Percentiles rank a stretch among this genome's conserved stretches.
Evolutionary conservation across 2,888 invertebrate species (phyloP).

Genomic region (Meiosimyza platycephala): DNA sequence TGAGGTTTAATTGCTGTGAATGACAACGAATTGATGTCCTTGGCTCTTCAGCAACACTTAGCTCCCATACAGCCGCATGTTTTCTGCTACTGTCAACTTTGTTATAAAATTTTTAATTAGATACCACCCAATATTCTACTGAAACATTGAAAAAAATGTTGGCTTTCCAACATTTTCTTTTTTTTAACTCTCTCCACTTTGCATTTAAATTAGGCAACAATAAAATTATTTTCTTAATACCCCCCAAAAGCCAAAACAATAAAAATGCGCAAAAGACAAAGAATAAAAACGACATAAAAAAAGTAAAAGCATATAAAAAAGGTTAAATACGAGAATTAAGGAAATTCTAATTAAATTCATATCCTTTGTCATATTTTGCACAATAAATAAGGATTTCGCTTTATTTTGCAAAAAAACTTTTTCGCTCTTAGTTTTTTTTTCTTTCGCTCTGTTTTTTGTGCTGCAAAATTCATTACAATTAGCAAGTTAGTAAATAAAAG

Average conservation of each 20-base stretch:
- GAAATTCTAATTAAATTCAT: slow-evolving; percentile 17
- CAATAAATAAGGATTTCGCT: slow-evolving; percentile 17
- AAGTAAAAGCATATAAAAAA: neutral
- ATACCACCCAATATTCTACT: too few species aligned
- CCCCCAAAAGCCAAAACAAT: too few species aligned
- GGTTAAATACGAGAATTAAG: neutral
- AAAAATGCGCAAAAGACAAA: too few species aligned
- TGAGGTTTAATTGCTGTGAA: too few species aligned
- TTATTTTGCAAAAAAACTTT: neutral
- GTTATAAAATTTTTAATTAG: too few species aligned
- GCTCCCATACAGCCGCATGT: too few species aligned
- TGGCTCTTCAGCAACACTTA: too few species aligned
- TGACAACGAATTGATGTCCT: too few species aligned
- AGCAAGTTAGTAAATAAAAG: too few species aligned
- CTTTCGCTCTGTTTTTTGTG: neutral
- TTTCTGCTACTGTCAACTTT: too few species aligned
- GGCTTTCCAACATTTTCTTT: neutral
- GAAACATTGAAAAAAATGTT: too few species aligned
- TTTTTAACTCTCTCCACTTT: neutral
- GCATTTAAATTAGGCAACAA: neutral
- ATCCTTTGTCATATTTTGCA: slow-evolving; percentile 17
- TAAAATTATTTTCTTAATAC: neutral
- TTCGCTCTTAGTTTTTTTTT: neutral
- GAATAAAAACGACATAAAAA: too few species aligned
- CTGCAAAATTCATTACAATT: neutral